phyloP scores from a whole-genome alignment of 2,113 vertebrate genomes.

The zebrafish (Danio rerio) region DNA sequence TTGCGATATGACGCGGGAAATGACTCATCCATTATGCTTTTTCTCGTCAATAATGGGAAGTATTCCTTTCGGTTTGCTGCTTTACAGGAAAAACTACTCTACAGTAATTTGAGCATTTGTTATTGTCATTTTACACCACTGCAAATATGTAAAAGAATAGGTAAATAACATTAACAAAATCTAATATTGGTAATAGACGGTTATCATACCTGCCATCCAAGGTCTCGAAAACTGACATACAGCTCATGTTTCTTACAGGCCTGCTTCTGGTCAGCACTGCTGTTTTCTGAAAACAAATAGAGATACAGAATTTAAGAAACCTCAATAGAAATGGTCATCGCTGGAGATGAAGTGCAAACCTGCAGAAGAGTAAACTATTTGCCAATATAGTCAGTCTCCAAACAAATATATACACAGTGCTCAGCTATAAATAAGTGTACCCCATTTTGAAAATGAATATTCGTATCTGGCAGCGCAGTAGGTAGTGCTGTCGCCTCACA shows the following conservation, averaged over 20 bases:
- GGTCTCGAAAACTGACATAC: conserved; percentile 41
- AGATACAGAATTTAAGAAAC: conserved; percentile 7
- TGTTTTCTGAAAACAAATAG: conserved; percentile 29
- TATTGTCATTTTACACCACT: too few species aligned
- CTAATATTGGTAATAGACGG: background rate
- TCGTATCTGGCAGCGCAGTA: too few species aligned
- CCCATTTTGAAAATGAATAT: too few species aligned
- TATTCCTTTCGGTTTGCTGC: too few species aligned
- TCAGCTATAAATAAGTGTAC: too few species aligned
- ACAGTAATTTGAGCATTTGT: too few species aligned
- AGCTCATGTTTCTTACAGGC: conserved; percentile 47
- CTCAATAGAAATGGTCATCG: background rate
- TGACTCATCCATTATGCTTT: too few species aligned
- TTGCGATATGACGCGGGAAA: too few species aligned
- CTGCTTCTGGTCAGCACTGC: conserved; percentile 48
- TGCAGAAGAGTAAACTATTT: background rate
- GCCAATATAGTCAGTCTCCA: background rate
- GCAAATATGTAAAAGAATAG: background rate
- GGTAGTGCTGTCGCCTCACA: too few species aligned
- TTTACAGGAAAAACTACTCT: too few species aligned
- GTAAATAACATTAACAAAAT: background rate
- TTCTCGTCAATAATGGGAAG: too few species aligned
- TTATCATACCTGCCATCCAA: conserved; percentile 34
- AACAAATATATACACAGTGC: background rate
- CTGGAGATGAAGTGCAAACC: background rate